Percentiles rank a stretch among this genome's conserved stretches.
Evolutionary conservation across 2,888 invertebrate species (phyloP).

Genomic region (Craniophora ligustri): DNA sequence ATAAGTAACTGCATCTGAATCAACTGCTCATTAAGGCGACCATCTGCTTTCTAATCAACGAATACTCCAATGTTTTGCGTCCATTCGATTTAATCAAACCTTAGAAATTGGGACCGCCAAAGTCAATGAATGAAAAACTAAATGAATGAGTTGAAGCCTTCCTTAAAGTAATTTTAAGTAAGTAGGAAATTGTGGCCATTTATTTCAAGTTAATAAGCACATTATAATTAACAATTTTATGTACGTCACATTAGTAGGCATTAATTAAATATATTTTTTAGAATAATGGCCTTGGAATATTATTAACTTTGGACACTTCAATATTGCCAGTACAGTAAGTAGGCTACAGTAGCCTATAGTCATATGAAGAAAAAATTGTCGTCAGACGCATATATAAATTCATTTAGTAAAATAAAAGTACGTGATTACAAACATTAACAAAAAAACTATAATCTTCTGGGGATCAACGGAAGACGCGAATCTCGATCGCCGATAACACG

Average conservation of each 20-base stretch:
- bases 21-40: conserved; percentile 62
- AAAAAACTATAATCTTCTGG: conserved; percentile 39
- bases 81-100: conserved; percentile 54
- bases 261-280: no score
- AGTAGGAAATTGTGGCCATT: not conserved
- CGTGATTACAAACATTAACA: conserved; percentile 1
- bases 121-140: conserved; percentile 47
- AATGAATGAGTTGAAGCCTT: conserved; percentile 55
- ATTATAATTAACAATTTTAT: no score
- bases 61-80: conserved; percentile 64
- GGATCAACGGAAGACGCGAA: conserved; percentile 25
- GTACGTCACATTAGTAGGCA: no score
- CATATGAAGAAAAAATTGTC: not conserved
- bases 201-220: no score
- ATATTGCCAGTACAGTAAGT: no score
- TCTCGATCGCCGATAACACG: conserved; percentile 31
- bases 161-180: conserved; percentile 38
- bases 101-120: conserved; percentile 44
- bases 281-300: not conserved
- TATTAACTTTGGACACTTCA: not conserved
- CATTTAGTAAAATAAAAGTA: conserved; percentile 29
- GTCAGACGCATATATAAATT: conserved; percentile 4
- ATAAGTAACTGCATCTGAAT: conserved; percentile 55
- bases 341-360: no score
- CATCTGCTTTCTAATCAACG: conserved; percentile 76